These are phyloP conservation scores for Sterrhoptilus dennistouni DNA, from an alignment of 2,113 vertebrate genomes.

Conservation along the genomic window DNA sequence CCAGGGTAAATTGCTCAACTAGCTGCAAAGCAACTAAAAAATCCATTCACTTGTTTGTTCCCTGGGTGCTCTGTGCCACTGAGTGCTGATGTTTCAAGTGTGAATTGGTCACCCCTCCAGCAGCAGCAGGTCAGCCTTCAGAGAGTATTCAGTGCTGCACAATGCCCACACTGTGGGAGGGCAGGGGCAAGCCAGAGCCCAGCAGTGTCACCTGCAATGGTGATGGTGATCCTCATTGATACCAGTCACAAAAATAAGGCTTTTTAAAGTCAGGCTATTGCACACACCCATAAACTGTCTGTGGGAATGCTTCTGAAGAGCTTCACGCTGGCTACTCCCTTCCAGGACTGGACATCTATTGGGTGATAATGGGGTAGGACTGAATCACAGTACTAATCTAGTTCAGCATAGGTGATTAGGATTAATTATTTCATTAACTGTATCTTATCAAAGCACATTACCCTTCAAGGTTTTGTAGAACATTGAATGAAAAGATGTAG, in stretches of 20 bases:
- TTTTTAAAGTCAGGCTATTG: neutral
- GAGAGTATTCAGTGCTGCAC: neutral
- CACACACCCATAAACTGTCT: neutral
- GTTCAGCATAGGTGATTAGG: neutral
- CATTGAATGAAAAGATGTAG: neutral
- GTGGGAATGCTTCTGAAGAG: neutral
- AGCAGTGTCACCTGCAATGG: neutral
- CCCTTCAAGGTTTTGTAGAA: neutral
- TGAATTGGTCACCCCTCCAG: neutral
- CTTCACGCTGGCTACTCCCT: neutral
- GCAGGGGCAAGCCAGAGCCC: neutral
- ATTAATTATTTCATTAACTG: slow-evolving; percentile 22
- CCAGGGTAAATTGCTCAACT: neutral
- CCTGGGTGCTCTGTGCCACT: neutral
- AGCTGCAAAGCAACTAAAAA: neutral
- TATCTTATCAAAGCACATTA: slow-evolving; percentile 12
- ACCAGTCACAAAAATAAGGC: neutral
- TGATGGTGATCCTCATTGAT: neutral
- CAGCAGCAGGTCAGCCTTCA: neutral
- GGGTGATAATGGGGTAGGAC: neutral
- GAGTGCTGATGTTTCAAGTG: neutral
- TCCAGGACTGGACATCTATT: neutral
- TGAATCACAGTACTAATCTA: neutral
- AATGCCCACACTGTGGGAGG: neutral
- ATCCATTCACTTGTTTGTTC: neutral